Percentiles rank a stretch among this genome's conserved stretches.
Conservation (phyloP, 2,888 invertebrate genomes). For the Lordiphosa fenestrarum region DNA sequence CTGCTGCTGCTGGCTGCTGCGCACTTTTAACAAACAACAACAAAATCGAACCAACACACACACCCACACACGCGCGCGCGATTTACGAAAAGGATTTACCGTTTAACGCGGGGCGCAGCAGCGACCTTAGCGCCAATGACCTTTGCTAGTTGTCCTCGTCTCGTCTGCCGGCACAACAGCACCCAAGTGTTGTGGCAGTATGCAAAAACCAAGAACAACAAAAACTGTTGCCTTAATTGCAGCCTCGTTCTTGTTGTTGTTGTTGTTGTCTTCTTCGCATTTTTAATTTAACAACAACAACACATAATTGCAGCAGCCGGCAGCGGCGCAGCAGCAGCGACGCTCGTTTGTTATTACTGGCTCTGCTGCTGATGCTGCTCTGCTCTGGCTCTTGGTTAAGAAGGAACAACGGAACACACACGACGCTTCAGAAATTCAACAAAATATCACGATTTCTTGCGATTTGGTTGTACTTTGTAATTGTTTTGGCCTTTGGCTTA, state of each 20-base stretch:
- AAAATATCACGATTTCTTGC: constrained; percentile 19
- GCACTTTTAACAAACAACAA: constrained; percentile 12
- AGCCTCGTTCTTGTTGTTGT: constrained; percentile 2
- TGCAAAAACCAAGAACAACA: constrained; percentile 16
- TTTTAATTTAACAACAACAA: constrained; percentile 9
- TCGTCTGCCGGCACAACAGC: too few relatives aligned
- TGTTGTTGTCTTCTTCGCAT: constrained; percentile 14
- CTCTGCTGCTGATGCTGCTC: constrained; percentile 24
- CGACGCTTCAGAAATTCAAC: constrained; percentile 22
- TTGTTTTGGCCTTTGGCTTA: constrained; percentile 16
- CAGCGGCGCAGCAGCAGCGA: constrained; percentile 50
- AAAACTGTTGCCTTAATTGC: constrained; percentile 14
- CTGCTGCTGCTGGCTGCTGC: constrained; percentile 10
- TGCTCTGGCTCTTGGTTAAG: background rate
- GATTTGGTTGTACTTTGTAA: constrained; percentile 20
- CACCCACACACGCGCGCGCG: constrained; percentile 19
- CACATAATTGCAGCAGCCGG: constrained; percentile 34
- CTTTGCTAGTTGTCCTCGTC: constrained; percentile 27
- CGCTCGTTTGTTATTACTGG: constrained; percentile 26
- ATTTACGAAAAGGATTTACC: constrained; percentile 33
- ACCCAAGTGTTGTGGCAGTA: constrained; percentile 28
- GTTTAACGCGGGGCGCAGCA: constrained; percentile 21
- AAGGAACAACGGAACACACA: constrained; percentile 28
- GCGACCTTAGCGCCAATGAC: constrained; percentile 58
- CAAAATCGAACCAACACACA: constrained; percentile 23